phyloP scores from a whole-genome alignment of 2,797 vertebrate genomes.

The Furcifer pardalis region DNA sequence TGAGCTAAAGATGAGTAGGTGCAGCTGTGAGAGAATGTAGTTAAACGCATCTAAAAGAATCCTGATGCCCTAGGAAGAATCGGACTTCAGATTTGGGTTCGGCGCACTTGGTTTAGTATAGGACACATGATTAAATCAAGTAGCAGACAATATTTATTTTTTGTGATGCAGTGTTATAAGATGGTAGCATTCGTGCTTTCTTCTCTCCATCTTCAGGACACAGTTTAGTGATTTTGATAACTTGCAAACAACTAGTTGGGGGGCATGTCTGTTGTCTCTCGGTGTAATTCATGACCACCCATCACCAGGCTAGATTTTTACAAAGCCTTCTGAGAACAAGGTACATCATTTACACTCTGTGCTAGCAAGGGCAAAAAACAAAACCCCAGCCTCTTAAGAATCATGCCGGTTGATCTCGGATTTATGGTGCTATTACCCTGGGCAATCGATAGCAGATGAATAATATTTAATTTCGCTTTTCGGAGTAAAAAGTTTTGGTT shows the following conservation, averaged over 20 bases:
- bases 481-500: constrained; percentile 42
- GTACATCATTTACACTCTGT: neutral
- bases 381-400: neutral
- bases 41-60: too few species aligned
- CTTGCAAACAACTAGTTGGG: neutral
- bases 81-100: too few species aligned
- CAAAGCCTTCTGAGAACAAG: neutral
- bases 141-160: too few species aligned
- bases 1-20: too few species aligned
- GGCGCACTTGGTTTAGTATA: too few species aligned
- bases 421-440: neutral
- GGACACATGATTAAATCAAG: too few species aligned
- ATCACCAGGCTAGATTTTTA: neutral
- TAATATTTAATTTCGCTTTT: constrained; percentile 39
- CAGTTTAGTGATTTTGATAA: constrained; percentile 6
- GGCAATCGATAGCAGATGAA: constrained; percentile 42
- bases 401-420: constrained; percentile 14
- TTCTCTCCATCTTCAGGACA: constrained; percentile 33
- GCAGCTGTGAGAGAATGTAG: too few species aligned
- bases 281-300: neutral
- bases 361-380: neutral
- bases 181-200: constrained; percentile 29
- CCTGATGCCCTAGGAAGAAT: too few species aligned
- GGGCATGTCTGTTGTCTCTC: neutral
- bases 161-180: too few species aligned